Percentiles rank a stretch among this genome's conserved stretches.
phyloP scores from a whole-genome alignment of 2,797 vertebrate genomes.

The Acrossocheilus fasciatus region DNA sequence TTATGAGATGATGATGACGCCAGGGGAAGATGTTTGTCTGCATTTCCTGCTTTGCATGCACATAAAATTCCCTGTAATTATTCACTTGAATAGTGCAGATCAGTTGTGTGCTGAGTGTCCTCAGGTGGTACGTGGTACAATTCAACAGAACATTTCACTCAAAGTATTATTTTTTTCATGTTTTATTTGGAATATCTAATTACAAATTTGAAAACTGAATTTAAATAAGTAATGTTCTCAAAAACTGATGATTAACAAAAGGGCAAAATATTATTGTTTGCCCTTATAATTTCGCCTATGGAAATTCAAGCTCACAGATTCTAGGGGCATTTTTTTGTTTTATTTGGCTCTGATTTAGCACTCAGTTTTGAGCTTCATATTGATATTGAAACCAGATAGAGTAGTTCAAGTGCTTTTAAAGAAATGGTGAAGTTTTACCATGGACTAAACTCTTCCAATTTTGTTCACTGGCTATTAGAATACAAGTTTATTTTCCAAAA shows the following conservation, averaged over 20 bases:
- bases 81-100: neutral
- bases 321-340: neutral
- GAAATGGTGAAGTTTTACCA: neutral
- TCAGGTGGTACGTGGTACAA: neutral
- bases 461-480: neutral
- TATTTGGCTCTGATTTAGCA: neutral
- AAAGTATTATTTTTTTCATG: neutral
- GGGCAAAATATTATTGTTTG: neutral
- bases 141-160: neutral
- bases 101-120: neutral
- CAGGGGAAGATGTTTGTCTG: constrained; percentile 12
- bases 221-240: neutral
- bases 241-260: neutral
- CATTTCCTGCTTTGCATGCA: constrained; percentile 17
- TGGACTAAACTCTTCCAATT: neutral
- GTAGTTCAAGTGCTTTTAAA: neutral
- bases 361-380: neutral
- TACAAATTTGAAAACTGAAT: neutral
- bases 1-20: constrained; percentile 13
- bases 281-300: neutral
- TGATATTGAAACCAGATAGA: neutral
- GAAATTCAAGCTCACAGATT: neutral
- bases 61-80: neutral
- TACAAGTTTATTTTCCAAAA: neutral
- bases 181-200: constrained; percentile 10